A percentile compares a stretch with the other conserved stretches of the same genome.
phyloP scores from a whole-genome alignment of 2,888 invertebrate genomes.

The Flexamia atlantica region DNA sequence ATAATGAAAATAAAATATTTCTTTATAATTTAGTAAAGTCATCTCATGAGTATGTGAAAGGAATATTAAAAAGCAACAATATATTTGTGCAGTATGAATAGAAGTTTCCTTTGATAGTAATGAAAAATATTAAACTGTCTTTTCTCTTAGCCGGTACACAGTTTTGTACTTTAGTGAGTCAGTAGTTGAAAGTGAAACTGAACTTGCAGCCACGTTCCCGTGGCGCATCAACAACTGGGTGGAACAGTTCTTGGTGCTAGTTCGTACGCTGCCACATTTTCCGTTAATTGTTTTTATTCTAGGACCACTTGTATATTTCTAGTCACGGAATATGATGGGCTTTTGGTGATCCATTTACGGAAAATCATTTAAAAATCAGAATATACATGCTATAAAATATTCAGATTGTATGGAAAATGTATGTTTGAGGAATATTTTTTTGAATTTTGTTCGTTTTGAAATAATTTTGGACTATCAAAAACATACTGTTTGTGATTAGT shows the following conservation, averaged over 20 bases:
- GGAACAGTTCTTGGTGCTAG: constrained; percentile 9
- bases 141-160: neutral
- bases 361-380: too few relatives aligned
- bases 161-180: constrained; percentile 38
- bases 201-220: neutral
- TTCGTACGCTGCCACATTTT: constrained; percentile 46
- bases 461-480: constrained; percentile 15
- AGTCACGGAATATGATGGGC: constrained; percentile 26
- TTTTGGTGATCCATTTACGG: constrained; percentile 1
- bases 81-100: constrained; percentile 14
- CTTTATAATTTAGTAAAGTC: too few relatives aligned
- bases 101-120: neutral
- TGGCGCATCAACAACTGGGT: constrained; percentile 15
- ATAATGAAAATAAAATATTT: neutral
- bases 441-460: neutral
- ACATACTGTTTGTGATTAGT: neutral
- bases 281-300: constrained; percentile 44
- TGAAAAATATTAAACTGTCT: neutral
- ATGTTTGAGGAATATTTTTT: too few relatives aligned
- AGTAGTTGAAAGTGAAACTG: constrained; percentile 25
- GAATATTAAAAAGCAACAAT: constrained; percentile 6
- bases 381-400: too few relatives aligned
- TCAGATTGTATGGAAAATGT: too few relatives aligned
- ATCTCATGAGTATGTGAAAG: neutral
- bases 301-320: constrained; percentile 39